Percentiles rank a stretch among this genome's conserved stretches.
Conservation (phyloP, 1,140 invertebrate genomes). For the Meloidogyne floridensis region DNA sequence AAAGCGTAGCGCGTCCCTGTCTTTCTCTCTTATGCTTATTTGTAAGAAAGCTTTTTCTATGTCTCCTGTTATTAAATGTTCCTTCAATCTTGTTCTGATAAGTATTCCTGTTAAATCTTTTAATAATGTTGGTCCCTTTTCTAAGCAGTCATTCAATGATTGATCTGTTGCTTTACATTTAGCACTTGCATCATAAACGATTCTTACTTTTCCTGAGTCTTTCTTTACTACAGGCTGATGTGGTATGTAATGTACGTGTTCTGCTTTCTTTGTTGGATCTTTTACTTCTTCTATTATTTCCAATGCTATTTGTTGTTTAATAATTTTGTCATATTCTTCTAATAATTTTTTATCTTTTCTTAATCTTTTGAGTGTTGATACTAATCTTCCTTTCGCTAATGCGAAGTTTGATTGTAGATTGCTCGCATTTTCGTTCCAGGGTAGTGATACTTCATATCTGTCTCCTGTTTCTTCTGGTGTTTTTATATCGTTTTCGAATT, state of each 20-base stretch:
- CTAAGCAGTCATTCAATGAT: not conserved
- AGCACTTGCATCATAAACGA: conserved; percentile 1
- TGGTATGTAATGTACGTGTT: not conserved
- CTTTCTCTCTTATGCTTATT: conserved; percentile 6
- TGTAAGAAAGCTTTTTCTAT: too few species aligned
- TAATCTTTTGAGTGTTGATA: too few species aligned
- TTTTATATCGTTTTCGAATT: too few species aligned
- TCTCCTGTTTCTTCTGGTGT: too few species aligned
- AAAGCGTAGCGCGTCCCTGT: conserved; percentile 6
- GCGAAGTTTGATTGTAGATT: too few species aligned
- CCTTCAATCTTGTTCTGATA: not conserved
- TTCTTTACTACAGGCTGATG: conserved; percentile 10
- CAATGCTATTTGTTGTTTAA: not conserved
- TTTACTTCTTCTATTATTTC: not conserved
- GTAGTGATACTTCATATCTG: too few species aligned
- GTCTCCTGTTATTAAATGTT: not conserved
- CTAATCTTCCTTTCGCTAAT: too few species aligned
- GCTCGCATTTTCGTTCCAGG: too few species aligned
- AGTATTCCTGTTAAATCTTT: not conserved
- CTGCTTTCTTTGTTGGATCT: not conserved
- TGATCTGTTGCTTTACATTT: not conserved
- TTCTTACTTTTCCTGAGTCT: not conserved
- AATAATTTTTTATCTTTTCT: too few species aligned
- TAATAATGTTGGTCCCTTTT: conserved; percentile 4
- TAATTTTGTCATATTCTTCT: not conserved